Base-by-base conservation (phyloP, 2,113 vertebrate species). In the Pseudonaja textilis region DNA sequence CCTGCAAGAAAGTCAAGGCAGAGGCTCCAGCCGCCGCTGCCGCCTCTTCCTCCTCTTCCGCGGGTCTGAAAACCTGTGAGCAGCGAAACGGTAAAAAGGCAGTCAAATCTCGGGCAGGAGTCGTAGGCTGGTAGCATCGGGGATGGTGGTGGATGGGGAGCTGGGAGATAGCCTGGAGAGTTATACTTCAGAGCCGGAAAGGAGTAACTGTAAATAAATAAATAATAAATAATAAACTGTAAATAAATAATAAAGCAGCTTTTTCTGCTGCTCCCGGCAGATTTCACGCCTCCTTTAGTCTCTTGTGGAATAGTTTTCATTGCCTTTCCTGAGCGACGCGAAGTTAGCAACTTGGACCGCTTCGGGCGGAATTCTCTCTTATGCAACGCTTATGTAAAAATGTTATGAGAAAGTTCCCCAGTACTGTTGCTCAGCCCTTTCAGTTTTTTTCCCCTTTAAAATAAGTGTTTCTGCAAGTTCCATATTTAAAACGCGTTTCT, bases 1-100 rank as follows among this genome's bases (percentile, higher is more conserved):
- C 90, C 52, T 94, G 95, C 95, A 98, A 98, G 96, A 98, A 96
- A 91, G 26, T 26, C 90, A 96, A 96, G 91, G 69, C 93, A 20
- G 89, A 61, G 25, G 18, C 1, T 18, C 74, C 89, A 47, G 57
- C 1, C 4, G 14, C 57, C 26, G 0, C 23, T 5, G 11, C n/a
- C n/a, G 26, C 69, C n/a, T 3, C 81, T 22, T 87, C 85, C 47
- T 18, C 61, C 3, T 23, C 54, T 0, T 5, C 5, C 20, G 11
- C 0, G 29, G 42, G 5, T 5, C 50, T 55, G 5, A 25, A 42
- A 59, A 6, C 69, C 23, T 52, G 23, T 26, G n/a, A 42, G 85
- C 26, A 39, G 12, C 34, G 4, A 29, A 16, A 81, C n/a, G 92
- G 61, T 92, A 29, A 91, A 29, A 91, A 91, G 26, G 52, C 14